Evolutionary conservation across 2,797 vertebrate species (phyloP).

Genomic region (Callimico goeldii): DNA sequence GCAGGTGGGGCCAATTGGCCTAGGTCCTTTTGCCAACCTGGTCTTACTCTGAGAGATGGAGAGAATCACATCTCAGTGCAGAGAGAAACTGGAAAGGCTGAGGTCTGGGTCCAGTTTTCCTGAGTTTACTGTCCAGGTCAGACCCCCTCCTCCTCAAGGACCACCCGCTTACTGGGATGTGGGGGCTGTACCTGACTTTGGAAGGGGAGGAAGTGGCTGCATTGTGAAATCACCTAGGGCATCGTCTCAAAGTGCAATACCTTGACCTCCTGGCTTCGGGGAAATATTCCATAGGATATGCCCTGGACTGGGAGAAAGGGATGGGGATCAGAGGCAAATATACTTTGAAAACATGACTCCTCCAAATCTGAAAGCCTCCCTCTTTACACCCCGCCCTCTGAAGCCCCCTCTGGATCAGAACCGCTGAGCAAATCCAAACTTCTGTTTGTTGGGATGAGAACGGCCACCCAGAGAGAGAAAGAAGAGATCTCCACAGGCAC

Average conservation of each 20-base stretch:
- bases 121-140: not conserved
- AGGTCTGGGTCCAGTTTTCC: not conserved
- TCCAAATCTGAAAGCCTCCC: too few relatives aligned
- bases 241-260: not conserved
- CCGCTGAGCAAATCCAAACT: not conserved
- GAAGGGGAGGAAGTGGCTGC: not conserved
- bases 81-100: not conserved
- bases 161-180: accelerated
- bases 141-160: not conserved
- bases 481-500: not conserved
- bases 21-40: not conserved
- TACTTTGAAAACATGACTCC: not conserved
- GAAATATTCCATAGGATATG: not conserved
- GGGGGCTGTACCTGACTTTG: not conserved
- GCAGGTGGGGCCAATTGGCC: not conserved
- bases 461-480: not conserved
- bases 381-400: too few relatives aligned
- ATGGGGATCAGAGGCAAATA: not conserved
- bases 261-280: not conserved
- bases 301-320: not conserved
- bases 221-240: not conserved
- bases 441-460: not conserved
- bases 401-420: not conserved
- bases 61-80: not conserved
- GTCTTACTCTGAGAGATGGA: not conserved